phyloP scores from a whole-genome alignment of 2,113 vertebrate genomes.

The Nothobranchius furzeri region DNA sequence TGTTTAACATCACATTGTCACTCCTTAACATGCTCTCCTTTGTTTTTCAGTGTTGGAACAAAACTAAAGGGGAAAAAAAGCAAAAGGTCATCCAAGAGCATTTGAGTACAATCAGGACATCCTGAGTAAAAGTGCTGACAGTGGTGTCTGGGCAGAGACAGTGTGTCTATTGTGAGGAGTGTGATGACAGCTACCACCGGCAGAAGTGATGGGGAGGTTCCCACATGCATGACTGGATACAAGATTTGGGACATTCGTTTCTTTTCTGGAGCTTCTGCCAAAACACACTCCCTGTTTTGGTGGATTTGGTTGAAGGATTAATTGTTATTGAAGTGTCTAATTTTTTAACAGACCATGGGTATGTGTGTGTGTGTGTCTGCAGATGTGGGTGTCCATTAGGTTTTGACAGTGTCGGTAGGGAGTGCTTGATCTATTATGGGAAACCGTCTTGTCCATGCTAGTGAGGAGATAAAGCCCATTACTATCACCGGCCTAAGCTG shows the following conservation, averaged over 20 bases:
- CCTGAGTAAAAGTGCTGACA: conserved; percentile 51
- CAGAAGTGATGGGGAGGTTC: conserved; percentile 35
- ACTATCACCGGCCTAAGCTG: conserved; percentile 27
- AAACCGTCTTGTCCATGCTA: conserved; percentile 27
- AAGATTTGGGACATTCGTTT: conserved; percentile 12
- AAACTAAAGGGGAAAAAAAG: conserved; percentile 10
- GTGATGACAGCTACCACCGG: conserved; percentile 44
- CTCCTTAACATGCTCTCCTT: not conserved
- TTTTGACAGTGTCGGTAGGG: conserved; percentile 41
- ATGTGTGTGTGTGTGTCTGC: not conserved
- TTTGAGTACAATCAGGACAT: conserved; percentile 29
- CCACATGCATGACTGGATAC: conserved; percentile 24
- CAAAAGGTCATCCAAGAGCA: conserved; percentile 8
- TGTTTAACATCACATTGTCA: not conserved
- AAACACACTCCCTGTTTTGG: conserved; percentile 62
- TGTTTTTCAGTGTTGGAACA: not conserved
- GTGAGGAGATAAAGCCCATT: conserved; percentile 41
- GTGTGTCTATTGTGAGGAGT: conserved; percentile 15
- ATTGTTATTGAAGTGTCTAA: conserved; percentile 43
- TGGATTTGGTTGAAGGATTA: conserved; percentile 39
- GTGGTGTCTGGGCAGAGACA: conserved; percentile 13
- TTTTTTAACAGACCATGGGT: conserved; percentile 10
- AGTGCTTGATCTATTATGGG: conserved; percentile 59
- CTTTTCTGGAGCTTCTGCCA: conserved; percentile 18
- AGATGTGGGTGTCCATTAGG: conserved; percentile 33